Conservation (phyloP, 2,888 invertebrate species). For the Cancer borealis region DNA sequence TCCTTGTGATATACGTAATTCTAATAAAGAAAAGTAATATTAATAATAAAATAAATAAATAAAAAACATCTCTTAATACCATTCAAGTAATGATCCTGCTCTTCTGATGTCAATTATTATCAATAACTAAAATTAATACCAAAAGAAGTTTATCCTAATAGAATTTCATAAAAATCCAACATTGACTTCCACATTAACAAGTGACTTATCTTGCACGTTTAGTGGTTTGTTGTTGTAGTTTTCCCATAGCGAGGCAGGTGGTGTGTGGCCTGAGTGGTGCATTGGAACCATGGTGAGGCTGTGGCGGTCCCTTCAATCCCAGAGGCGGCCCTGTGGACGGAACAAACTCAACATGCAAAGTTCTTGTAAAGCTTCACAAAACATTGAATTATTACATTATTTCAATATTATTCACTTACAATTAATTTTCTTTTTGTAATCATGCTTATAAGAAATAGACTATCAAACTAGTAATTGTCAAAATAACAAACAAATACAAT, state of each 20-base stretch:
- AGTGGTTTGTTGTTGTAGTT: too few relatives aligned
- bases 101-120: too few relatives aligned
- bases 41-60: too few relatives aligned
- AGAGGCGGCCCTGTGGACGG: background rate
- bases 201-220: background rate
- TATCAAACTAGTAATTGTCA: background rate
- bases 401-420: background rate
- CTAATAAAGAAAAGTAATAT: too few relatives aligned
- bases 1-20: too few relatives aligned
- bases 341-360: background rate
- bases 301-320: background rate
- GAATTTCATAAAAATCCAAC: too few relatives aligned
- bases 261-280: background rate
- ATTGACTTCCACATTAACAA: background rate
- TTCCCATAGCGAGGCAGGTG: background rate
- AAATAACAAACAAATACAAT: background rate
- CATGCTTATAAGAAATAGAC: background rate
- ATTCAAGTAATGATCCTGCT: too few relatives aligned
- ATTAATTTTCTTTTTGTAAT: background rate
- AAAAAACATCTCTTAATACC: too few relatives aligned
- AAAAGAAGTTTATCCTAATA: background rate
- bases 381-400: background rate
- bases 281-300: background rate
- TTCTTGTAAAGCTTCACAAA: background rate
- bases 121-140: background rate